These are phyloP conservation scores for Torymus aiolomorphi DNA, from an alignment of 2,888 invertebrate species.

Conservation along the genomic window DNA sequence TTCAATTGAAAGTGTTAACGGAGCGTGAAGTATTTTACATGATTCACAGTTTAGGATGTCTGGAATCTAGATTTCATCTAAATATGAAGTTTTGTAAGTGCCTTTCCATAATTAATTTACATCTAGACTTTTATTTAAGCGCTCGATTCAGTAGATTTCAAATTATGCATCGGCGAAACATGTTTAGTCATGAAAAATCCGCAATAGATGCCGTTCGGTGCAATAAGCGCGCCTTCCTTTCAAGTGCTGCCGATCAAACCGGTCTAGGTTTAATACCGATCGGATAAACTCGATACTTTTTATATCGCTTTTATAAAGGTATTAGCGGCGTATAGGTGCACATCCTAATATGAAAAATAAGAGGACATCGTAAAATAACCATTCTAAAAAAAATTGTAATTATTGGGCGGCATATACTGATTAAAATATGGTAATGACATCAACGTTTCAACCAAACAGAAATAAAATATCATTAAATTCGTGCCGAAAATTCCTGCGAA, in stretches of 20 bases:
- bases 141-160: neutral
- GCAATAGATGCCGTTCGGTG: constrained; percentile 26
- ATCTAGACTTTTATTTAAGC: neutral
- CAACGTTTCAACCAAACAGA: too few species aligned
- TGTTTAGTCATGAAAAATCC: constrained; percentile 12
- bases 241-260: constrained; percentile 34
- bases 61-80: too few species aligned
- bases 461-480: too few species aligned
- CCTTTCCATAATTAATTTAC: too few species aligned
- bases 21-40: too few species aligned
- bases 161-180: neutral
- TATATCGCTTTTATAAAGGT: neutral
- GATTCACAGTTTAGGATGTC: too few species aligned
- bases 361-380: neutral
- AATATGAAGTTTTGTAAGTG: too few species aligned
- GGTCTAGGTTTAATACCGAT: constrained; percentile 15
- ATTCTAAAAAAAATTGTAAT: too few species aligned
- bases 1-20: too few species aligned
- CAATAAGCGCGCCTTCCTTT: constrained; percentile 18
- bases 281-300: constrained; percentile 35
- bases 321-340: neutral
- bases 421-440: too few species aligned
- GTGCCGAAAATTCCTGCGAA: too few species aligned
- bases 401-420: too few species aligned
- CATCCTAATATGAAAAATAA: neutral